A percentile compares a stretch with the other conserved stretches of the same genome.
These are phyloP conservation scores for Pandemis heparana DNA, from an alignment of 2,888 invertebrate species.

Conservation along the genomic window DNA sequence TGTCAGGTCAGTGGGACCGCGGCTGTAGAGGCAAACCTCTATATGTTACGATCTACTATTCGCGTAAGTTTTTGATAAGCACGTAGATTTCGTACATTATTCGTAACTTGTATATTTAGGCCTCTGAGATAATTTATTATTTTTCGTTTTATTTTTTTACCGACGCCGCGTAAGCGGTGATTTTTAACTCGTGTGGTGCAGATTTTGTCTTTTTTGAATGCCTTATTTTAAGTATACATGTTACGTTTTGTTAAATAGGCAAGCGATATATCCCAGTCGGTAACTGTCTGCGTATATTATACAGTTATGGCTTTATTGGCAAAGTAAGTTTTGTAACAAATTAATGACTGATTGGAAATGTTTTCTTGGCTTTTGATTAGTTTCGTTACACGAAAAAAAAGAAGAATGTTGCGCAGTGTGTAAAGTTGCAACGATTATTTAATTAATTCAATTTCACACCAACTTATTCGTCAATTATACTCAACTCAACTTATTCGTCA, in stretches of 20 bases:
- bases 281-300: neutral
- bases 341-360: neutral
- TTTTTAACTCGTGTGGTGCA: slow-evolving; percentile 5
- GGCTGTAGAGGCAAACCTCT: slow-evolving; percentile 45
- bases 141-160: slow-evolving; percentile 46
- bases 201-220: neutral
- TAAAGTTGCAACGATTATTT: neutral
- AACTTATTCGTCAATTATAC: too few relatives aligned
- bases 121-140: slow-evolving; percentile 56
- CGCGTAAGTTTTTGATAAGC: slow-evolving; percentile 60
- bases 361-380: too few relatives aligned
- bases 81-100: slow-evolving; percentile 66
- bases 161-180: slow-evolving; percentile 22
- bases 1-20: slow-evolving; percentile 4
- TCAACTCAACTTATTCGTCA: too few relatives aligned
- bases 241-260: too few relatives aligned
- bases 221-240: neutral
- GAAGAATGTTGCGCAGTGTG: neutral
- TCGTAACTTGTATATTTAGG: slow-evolving; percentile 59
- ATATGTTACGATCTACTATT: slow-evolving; percentile 49
- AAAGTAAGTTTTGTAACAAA: neutral
- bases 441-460: neutral
- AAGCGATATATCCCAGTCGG: neutral
- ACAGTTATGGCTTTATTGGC: neutral
- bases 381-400: slow-evolving; percentile 2